Evolutionary conservation across 2,113 vertebrate species (phyloP), one percentile per base, ranked within the genome.

Genomic region (Aldabrachelys gigantea): DNA sequence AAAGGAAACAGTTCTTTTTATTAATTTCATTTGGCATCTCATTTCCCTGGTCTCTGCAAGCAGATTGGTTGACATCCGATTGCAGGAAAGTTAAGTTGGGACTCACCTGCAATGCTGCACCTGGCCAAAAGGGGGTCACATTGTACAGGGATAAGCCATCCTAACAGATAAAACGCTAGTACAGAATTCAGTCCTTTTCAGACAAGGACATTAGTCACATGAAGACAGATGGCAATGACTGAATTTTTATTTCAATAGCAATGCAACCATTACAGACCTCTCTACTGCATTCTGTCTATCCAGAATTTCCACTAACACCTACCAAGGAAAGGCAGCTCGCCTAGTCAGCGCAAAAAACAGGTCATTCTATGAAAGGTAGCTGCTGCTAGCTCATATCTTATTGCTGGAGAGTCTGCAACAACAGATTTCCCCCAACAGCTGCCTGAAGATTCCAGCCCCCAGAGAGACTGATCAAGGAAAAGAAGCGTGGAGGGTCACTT

Each of bases 381-480:
- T 92, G 85, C 79, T 94, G 8, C 49, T 84, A 85, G 29, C 79
- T 72, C 62, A 89, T 22, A 80, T 38, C 84, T 90, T 78, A 52
- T 22, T 84, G 62, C 88, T 84, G 54, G 80, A 89, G 5, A 92
- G 94, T 82, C 95, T 96, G 96, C 80, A 93, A 85, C 59, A 93
- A 91, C 94, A 97, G 94, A 92, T 75, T 96, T 89, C 88, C 85
- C 87, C 79, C 89, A 95, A 91, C 31, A 94, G 53, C 53, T 92
- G 27, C 21, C 62, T 54, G 56, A 91, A 62, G 44, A 85, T 52
- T 92, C 85, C 80, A 2, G 1, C 25, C 59, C 91, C 49, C 38
- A 92, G 84, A 91, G 44, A 56, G 69, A 5, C 31, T 2, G 3
- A 88, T 59, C 56, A 80, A 80, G 21, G 56, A 93, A 31, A 75